Evolutionary conservation across 2,888 invertebrate species (phyloP), one percentile per base, ranked within the genome.

Genomic region (Hecatera dysodea): DNA sequence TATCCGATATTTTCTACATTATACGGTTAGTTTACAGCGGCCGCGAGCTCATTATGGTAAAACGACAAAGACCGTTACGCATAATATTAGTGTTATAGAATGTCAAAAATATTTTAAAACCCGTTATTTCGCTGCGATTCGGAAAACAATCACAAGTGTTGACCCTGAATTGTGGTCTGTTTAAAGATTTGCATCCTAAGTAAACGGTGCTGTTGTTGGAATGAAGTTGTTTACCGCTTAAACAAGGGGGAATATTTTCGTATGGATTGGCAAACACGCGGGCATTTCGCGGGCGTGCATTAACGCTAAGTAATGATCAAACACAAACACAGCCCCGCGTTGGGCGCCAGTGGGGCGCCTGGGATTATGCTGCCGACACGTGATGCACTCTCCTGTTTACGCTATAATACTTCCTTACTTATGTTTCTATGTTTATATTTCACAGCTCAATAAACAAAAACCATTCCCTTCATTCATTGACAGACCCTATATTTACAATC

Each of bases 11-110:
- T 83, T 83, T 84, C 83, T 83, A 84, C 74, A 80, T 80, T 78
- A 80, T 80, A 83, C 78, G 75, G 72, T 80, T 82, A 83, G 63
- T 75, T 75, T 75, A 76, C 83, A 83, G 77, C 80, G 73, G 72
- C 80, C 63, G 63, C 81, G 60, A 72, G 81, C 85, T 87, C 84
- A 86, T 89, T 88, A 89, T 88, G 82, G 85, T 86, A 84, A 87
- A 86, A 86, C 78, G 89, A 89, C 89, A 88, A 87, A 89, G 87
- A 90, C 90, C 89, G 91, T 91, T 91, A 91, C 85, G 89, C 90
- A 90, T 90, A 91, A 89, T 86, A 88, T 87, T 86, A 86, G 81
- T 88, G 82, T 88, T 88, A 87, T 85, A 87, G 82, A 88, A 88
- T 85, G 82, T 87, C 82, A 78, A 82, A 84, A 83, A 81, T 81